These are phyloP conservation scores for Ispidina lecontei DNA, from an alignment of 2,797 vertebrate genomes.

Conservation along the genomic window DNA sequence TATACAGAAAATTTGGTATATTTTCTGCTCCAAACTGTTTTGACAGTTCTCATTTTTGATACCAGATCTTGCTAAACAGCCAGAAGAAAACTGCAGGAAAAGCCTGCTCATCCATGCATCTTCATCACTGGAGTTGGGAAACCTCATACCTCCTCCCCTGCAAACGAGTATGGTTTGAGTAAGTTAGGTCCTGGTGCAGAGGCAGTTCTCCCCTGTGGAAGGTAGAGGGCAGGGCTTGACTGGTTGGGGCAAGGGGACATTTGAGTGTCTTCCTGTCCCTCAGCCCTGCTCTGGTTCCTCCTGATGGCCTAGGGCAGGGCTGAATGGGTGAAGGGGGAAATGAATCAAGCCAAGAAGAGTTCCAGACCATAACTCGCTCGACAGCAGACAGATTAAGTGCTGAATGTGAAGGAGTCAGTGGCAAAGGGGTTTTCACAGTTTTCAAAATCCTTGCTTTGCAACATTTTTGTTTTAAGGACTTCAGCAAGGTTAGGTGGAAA, in stretches of 20 bases:
- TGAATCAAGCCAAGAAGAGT: neutral
- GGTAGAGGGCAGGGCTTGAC: slow-evolving; percentile 51
- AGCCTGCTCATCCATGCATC: neutral
- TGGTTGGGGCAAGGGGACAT: neutral
- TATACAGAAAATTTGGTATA: too few species aligned
- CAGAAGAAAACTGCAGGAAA: neutral
- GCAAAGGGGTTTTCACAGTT: neutral
- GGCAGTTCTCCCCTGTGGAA: slow-evolving; percentile 8
- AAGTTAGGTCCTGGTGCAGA: neutral
- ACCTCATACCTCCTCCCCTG: neutral
- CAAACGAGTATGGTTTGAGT: neutral
- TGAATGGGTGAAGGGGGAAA: neutral
- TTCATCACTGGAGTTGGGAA: neutral
- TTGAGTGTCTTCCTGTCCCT: neutral
- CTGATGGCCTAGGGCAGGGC: neutral
- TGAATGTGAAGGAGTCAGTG: neutral
- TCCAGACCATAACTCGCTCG: neutral
- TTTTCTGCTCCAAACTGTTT: neutral
- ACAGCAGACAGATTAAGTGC: neutral
- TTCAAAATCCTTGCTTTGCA: neutral
- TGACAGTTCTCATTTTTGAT: neutral
- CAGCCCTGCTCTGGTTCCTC: neutral
- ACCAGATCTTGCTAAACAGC: neutral
- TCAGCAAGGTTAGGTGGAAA: neutral
- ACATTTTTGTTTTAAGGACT: neutral